phyloP scores from a whole-genome alignment of 1,140 invertebrate genomes.

The Grapholita molesta region DNA sequence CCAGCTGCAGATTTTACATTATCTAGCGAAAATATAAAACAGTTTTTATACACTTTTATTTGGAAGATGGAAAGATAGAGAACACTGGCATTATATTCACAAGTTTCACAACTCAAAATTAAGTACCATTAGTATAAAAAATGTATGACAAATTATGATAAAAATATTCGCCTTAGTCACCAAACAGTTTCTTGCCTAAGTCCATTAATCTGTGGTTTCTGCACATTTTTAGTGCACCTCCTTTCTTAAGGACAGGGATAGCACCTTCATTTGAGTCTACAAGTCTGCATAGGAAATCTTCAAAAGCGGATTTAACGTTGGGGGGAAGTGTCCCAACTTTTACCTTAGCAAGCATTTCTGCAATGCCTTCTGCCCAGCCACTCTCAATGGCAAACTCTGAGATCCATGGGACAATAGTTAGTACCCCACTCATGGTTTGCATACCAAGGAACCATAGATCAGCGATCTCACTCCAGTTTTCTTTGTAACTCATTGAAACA shows the following conservation, averaged over 20 bases:
- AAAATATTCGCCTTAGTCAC: slow-evolving; percentile 79
- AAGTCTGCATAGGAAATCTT: slow-evolving; percentile 91
- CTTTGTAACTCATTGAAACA: slow-evolving; percentile 91
- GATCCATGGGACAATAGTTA: slow-evolving; percentile 91
- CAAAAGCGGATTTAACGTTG: slow-evolving; percentile 92
- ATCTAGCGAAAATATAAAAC: slow-evolving; percentile 5
- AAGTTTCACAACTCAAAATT: slow-evolving; percentile 16
- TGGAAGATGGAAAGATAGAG: slow-evolving; percentile 3
- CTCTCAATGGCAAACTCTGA: slow-evolving; percentile 94
- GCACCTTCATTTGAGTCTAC: slow-evolving; percentile 89
- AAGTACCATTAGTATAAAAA: slow-evolving; percentile 25
- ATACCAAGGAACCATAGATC: slow-evolving; percentile 96
- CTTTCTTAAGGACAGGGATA: slow-evolving; percentile 88
- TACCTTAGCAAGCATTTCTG: slow-evolving; percentile 88
- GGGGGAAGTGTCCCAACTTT: slow-evolving; percentile 88
- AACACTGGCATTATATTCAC: neutral
- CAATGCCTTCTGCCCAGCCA: slow-evolving; percentile 93
- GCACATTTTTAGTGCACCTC: slow-evolving; percentile 89
- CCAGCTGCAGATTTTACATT: neutral
- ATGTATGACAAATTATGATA: slow-evolving; percentile 21
- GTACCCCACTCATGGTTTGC: slow-evolving; percentile 91
- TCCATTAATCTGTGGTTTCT: slow-evolving; percentile 93
- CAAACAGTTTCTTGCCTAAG: slow-evolving; percentile 90
- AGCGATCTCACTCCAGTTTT: slow-evolving; percentile 91
- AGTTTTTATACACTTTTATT: neutral